Conservation (phyloP, 1,140 invertebrate genomes). For the Lycorma delicatula region DNA sequence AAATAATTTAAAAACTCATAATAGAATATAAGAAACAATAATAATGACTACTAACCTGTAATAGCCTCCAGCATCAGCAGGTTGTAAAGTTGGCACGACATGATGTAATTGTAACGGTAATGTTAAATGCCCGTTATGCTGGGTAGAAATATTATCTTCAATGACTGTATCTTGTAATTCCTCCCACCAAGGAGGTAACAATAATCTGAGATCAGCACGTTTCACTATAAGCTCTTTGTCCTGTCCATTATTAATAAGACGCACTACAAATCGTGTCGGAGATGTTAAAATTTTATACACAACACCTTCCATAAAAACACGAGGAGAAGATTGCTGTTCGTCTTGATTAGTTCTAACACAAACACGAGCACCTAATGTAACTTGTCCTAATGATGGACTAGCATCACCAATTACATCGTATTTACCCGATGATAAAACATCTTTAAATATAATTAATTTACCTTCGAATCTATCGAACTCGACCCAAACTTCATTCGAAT, state of each 20-base stretch:
- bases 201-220: conserved; percentile 77
- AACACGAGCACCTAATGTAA: conserved; percentile 54
- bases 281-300: conserved; percentile 62
- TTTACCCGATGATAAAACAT: conserved; percentile 48
- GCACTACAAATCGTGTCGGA: conserved; percentile 69
- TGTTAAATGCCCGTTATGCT: conserved; percentile 19
- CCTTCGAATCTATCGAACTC: conserved; percentile 59
- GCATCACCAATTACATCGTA: conserved; percentile 89
- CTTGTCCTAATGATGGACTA: conserved; percentile 71
- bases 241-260: conserved; percentile 46
- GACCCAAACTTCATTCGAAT: conserved; percentile 55
- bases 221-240: conserved; percentile 52
- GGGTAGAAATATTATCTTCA: conserved; percentile 24
- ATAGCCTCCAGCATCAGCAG: conserved; percentile 11
- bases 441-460: conserved; percentile 47
- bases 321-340: not conserved
- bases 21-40: no score
- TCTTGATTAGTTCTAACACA: conserved; percentile 44
- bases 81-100: conserved; percentile 26
- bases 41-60: conserved; percentile 19
- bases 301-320: conserved; percentile 73
- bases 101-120: conserved; percentile 25
- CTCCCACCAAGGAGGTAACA: conserved; percentile 91
- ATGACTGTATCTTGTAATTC: conserved; percentile 66
- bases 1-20: no score